A percentile compares a stretch with the other conserved stretches of the same genome.
Evolutionary conservation across 2,797 vertebrate genomes (phyloP).

Genomic region (Parambassis ranga): DNA sequence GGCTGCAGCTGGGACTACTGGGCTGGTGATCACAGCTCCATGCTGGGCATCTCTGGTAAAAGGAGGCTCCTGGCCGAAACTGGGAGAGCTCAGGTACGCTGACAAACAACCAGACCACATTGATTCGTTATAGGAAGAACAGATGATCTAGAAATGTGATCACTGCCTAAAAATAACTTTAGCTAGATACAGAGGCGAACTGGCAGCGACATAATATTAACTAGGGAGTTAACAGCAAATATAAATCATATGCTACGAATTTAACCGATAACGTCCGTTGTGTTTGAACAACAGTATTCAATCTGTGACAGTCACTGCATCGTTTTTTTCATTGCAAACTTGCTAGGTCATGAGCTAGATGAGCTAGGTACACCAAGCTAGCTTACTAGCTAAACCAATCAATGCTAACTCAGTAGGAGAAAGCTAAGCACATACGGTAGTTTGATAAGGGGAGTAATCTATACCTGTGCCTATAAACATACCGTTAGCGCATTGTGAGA

Average conservation of each 20-base stretch:
- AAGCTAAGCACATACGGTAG: conserved; percentile 10
- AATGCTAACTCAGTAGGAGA: conserved; percentile 22
- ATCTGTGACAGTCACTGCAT: background rate
- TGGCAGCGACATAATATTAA: background rate
- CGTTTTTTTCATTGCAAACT: background rate
- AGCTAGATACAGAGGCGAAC: background rate
- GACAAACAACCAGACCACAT: background rate
- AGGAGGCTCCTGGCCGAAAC: conserved; percentile 69
- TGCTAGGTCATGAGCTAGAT: too few species aligned
- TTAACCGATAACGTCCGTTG: background rate
- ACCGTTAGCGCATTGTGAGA: conserved; percentile 72
- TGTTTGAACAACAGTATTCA: background rate
- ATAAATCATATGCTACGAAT: background rate
- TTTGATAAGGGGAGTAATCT: background rate
- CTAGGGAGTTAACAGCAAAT: background rate
- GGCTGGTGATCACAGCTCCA: conserved; percentile 70
- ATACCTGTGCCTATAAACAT: background rate
- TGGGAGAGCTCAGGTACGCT: conserved; percentile 81
- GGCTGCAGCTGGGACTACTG: conserved; percentile 63
- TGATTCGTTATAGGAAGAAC: too few species aligned
- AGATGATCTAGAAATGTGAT: too few species aligned
- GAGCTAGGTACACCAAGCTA: background rate
- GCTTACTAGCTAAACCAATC: conserved; percentile 13
- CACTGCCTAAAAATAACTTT: background rate
- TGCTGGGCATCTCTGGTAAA: conserved; percentile 70